Evolutionary conservation across 2,888 invertebrate genomes (phyloP), one percentile per base, ranked within the genome.

Genomic region (Liopterus haemorrhoidalis): DNA sequence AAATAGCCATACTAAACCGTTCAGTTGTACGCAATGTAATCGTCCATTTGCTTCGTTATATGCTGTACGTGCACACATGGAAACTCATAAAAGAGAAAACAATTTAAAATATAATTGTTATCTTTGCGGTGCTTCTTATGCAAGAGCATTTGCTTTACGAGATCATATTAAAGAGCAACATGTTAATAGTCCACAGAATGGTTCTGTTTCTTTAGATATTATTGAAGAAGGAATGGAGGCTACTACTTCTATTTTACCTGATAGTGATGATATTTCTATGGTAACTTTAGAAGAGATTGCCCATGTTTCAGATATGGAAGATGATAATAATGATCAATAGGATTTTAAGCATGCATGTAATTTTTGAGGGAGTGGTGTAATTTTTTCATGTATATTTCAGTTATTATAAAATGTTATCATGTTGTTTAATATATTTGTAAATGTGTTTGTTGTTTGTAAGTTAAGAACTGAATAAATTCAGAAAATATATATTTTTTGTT

Each of bases 1-100:
- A 64, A 87, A 87, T 60, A 83, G 82, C 5, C 87, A 87, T 56
- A 85, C 81, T 0, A 87, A 87, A 61, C 87, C 87, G 0, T 87
- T 85, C 59, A 76, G 79, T 2, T 87, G 87, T 55, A 79, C 78
- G 5, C 79, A 82, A 54, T 87, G 87, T 59, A 82, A 81, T 61
- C 72, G 87, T 40, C 85, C 85, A 0, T 87, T 87, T 60, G 81
- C 86, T 2, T 84, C 85, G 0, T 63, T 86, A 14, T 87, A 85
- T 60, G 82, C 85, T 0, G 85, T 85, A 0, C 76, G 83, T 35
- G 75, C 79, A 2, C 87, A 87, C 60, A 84, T 84, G 69, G 80
- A 82, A 57, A 82, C 82, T 1, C 85, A 86, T 61, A 72, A 76
- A 50, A 74, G 79, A 8, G 74, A 75, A 49, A 82, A 82, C 63